Base-by-base conservation (phyloP, 2,113 vertebrate genomes). In the Eclectus roratus region DNA sequence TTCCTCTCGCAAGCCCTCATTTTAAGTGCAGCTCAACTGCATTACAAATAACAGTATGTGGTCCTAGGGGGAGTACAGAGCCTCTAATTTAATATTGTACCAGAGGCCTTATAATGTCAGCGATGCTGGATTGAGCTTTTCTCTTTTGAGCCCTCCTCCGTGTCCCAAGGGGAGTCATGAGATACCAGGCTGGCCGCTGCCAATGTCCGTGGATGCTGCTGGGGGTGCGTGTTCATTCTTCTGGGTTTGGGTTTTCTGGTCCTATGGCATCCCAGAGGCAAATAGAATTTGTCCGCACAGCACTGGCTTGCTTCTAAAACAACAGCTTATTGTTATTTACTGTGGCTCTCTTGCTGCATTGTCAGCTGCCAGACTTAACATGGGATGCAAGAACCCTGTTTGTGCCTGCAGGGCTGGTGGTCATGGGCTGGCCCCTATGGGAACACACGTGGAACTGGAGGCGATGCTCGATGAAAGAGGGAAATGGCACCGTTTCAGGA, bases 1-100 rank as follows among this genome's bases (percentile, higher is more conserved):
- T 88, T 95, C 53, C 86, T 94, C 90, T 94, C 77, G 43, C 61
- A 84, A 76, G 63, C 44, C 77, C 39, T 91, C 76, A 37, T 58
- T 95, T 95, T 74, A 93, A 94, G 68, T 63, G 81, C 35, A 86
- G 81, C 82, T 96, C 82, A 90, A 8, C 68, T 81, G 85, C 85
- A 68, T 91, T 94, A 49, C 81, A 93, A 89, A 69, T 88, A 96
- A 65, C 69, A 93, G 56, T 29, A 28, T 69, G 83, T 58, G 72
- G 78, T 68, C 83, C 90, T 95, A 17, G 50, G 50, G 83, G 90
- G 88, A 95, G 29, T n/a, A 46, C 55, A 60, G 29, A 74, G 63
- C 11, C 87, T 93, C 81, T 88, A 85, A 95, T 88, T 94, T 91
- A 89, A 91, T 93, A 17, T 73, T 53, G 69, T 73, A 50, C 64